phyloP scores from a whole-genome alignment of 92 coral and sea anemone species.

The Epizoanthus scotinus region DNA sequence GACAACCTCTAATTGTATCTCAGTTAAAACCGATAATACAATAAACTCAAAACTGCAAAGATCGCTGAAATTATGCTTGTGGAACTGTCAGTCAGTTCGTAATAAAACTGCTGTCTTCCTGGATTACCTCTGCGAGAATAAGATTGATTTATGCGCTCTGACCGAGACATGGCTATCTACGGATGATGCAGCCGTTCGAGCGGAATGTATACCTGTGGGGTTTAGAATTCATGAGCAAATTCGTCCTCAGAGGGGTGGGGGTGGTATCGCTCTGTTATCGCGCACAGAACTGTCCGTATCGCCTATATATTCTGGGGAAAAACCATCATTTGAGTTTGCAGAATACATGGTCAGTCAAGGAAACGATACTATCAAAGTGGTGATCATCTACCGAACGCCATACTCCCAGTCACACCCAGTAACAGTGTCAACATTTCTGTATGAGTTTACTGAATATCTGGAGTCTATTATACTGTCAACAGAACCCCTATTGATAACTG shows the following conservation, averaged over 20 bases:
- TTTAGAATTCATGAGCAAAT: background rate
- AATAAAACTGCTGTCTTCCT: conserved; percentile 7
- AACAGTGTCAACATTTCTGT: conserved; percentile 14
- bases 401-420: conserved; percentile 29
- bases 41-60: no score
- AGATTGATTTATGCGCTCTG: background rate
- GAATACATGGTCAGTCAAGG: conserved; percentile 16
- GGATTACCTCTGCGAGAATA: conserved; percentile 3
- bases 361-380: conserved; percentile 27
- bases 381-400: conserved; percentile 26
- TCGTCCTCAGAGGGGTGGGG: conserved; percentile 1
- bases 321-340: conserved; percentile 21
- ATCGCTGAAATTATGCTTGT: background rate
- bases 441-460: conserved; percentile 23
- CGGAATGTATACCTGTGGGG: conserved; percentile 1
- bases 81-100: conserved; percentile 25
- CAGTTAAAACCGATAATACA: no score
- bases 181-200: background rate
- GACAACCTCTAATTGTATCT: no score
- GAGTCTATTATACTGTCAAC: conserved; percentile 14
- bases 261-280: conserved; percentile 23
- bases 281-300: conserved; percentile 20
- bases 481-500: no score
- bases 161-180: conserved; percentile 1
- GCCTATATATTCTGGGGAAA: conserved; percentile 1